Conservation (phyloP, 2,888 invertebrate species). For the Drosophila phalerata region DNA sequence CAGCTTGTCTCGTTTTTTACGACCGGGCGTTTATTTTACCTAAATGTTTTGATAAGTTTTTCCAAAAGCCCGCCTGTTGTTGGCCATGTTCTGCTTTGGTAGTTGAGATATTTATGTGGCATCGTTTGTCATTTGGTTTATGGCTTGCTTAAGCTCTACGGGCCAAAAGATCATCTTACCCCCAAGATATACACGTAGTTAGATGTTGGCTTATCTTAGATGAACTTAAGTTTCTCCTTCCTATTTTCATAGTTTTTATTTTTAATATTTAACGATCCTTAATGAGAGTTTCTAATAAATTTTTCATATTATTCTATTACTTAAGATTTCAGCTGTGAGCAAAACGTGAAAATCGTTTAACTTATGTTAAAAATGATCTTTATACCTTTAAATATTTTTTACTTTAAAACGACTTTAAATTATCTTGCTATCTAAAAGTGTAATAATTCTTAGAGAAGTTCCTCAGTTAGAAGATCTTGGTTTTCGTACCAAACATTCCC, state of each 20-base stretch:
- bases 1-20: conserved; percentile 66
- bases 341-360: too few relatives aligned
- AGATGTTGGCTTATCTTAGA: conserved; percentile 1
- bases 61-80: conserved; percentile 39
- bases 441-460: background rate
- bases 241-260: background rate
- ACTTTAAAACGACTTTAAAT: background rate
- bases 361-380: too few relatives aligned
- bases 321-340: background rate
- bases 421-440: background rate
- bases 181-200: conserved; percentile 11
- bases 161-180: conserved; percentile 35
- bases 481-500: background rate
- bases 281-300: background rate
- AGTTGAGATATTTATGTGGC: conserved; percentile 68
- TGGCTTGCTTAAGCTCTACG: conserved; percentile 67
- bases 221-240: background rate
- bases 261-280: background rate
- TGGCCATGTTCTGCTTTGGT: conserved; percentile 50
- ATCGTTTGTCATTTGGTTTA: conserved; percentile 80
- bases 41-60: conserved; percentile 78
- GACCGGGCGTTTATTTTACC: conserved; percentile 75
- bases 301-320: background rate
- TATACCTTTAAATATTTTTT: background rate
- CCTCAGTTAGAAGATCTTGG: background rate